These are phyloP conservation scores for Caenorhabditis afra DNA, from an alignment of 2,888 invertebrate species.

Conservation along the genomic window DNA sequence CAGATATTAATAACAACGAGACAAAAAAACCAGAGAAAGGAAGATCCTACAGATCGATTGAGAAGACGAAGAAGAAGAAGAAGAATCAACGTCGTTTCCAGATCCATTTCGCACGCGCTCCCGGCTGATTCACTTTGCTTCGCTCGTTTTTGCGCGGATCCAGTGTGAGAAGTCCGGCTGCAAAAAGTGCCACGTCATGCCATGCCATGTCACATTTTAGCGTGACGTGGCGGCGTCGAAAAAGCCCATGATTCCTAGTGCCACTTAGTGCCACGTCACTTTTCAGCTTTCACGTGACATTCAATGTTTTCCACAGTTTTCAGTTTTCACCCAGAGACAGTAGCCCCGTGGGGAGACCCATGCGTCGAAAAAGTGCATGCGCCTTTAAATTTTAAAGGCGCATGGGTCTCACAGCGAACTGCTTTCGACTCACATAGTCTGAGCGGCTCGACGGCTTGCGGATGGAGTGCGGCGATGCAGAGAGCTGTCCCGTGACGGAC, in stretches of 20 bases:
- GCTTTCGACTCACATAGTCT: conserved; percentile 68
- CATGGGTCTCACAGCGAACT: too few species aligned
- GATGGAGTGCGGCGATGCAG: conserved; percentile 76
- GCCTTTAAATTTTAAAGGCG: too few species aligned
- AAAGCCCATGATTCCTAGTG: too few species aligned
- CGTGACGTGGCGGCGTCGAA: too few species aligned
- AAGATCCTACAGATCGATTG: conserved; percentile 18
- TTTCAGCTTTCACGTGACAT: too few species aligned
- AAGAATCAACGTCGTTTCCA: conserved; percentile 68
- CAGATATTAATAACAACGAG: neutral
- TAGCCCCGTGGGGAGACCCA: too few species aligned
- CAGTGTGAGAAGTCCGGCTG: conserved; percentile 77
- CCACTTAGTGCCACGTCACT: too few species aligned
- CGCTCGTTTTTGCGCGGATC: conserved; percentile 78
- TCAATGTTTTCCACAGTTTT: too few species aligned
- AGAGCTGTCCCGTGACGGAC: conserved; percentile 75
- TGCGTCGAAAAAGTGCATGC: too few species aligned
- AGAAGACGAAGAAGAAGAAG: conserved; percentile 5
- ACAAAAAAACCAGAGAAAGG: conserved; percentile 28
- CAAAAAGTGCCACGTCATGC: conserved; percentile 37
- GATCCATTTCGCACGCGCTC: conserved; percentile 80
- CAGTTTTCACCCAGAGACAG: too few species aligned
- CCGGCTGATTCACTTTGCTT: conserved; percentile 79
- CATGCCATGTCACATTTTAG: too few species aligned
- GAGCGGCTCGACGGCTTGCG: conserved; percentile 69